Base-by-base conservation (phyloP, 2,797 vertebrate genomes). In the Hybognathus amarus region DNA sequence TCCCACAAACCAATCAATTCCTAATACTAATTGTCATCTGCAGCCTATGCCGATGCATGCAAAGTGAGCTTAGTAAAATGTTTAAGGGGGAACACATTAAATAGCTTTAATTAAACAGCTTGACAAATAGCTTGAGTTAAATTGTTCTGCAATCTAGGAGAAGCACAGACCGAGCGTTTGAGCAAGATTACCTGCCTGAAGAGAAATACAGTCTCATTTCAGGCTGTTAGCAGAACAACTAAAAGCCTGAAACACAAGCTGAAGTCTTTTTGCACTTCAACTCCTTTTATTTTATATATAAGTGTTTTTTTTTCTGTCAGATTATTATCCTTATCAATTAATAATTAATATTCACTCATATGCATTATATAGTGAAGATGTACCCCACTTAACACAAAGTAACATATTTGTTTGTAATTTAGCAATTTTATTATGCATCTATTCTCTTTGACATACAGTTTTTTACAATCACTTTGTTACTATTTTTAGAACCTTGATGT, bases 181-280 rank as follows among this genome's bases (percentile, higher is more conserved):
- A 69, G 22, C 42, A 69, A 42, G 40, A 24, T 69, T 4, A 69
- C 6, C 66, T 42, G 22, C 38, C 22, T 68, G 11, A 68, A 45
- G n/a, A 70, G n/a, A 27, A 70, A 45, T 69, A 69, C 40, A 10
- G 40, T 70, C n/a, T 45, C n/a, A 70, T 70, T 69, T 45, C n/a
- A 27, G 68, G 40, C 7, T 70, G n/a, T 45, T 45, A 45, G 40
- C 13, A 2, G n/a, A 69, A 69, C 67, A 17, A 27, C 13, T 69
- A n/a, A 45, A 24, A 69, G 40, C 6, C 27, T 71, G 8, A 2
- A 45, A 24, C 12, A 24, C 6, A 45, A 45, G n/a, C 4, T 13
- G 2, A 70, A 45, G 40, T 18, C 22, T 69, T 17, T 24, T 42
- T n/a, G 38, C 12, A 42, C 12, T 24, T 15, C 5, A 13, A 5